Base-by-base conservation (phyloP, 2,797 vertebrate species). In the Microctenopoma lineatum region DNA sequence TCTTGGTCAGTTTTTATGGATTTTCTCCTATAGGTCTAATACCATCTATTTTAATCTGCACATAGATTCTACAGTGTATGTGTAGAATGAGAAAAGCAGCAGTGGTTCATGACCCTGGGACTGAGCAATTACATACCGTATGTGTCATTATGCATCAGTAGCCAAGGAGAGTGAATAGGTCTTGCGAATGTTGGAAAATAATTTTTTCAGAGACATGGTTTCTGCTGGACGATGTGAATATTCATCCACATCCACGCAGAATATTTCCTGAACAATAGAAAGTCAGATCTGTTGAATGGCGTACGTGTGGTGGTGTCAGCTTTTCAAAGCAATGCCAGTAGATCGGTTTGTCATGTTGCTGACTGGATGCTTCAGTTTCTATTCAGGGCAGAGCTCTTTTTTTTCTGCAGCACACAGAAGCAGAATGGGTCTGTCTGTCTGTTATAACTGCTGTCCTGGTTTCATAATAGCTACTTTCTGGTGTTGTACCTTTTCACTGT, bases 281-380 rank as follows among this genome's bases (percentile, higher is more conserved):
- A 61, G 76, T 77, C 18, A 39, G 51, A 67, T n/a, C n/a, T 25
- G 66, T 41, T 58, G 65, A 52, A 54, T 54, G 6, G 68, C 52
- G 47, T 29, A 57, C 67, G 70, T 82, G 80, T 74, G 77, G 78
- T 80, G 73, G 68, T 81, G 85, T 89, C 84, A 77, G 75, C 77
- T 70, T 85, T 81, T 85, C 71, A 87, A 79, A 87, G 74, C 67
- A 75, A 38, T 26, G 21, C 4, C 68, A 80, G 60, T 81, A 73
- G 83, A 91, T 90, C 89, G 83, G 69, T 89, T 87, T 90, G 87
- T 88, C 89, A 85, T 86, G 79, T 90, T 86, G 89, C 88, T 89
- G 87, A 91, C 87, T 88, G 73, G 75, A 80, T 84, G 74, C 84
- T 86, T 90, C 87, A 80, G 80, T 70, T 88, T 90, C 25, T 85